Evolutionary conservation across 2,888 invertebrate species (phyloP).

Genomic region (Scaptomyza cyrtandrae): DNA sequence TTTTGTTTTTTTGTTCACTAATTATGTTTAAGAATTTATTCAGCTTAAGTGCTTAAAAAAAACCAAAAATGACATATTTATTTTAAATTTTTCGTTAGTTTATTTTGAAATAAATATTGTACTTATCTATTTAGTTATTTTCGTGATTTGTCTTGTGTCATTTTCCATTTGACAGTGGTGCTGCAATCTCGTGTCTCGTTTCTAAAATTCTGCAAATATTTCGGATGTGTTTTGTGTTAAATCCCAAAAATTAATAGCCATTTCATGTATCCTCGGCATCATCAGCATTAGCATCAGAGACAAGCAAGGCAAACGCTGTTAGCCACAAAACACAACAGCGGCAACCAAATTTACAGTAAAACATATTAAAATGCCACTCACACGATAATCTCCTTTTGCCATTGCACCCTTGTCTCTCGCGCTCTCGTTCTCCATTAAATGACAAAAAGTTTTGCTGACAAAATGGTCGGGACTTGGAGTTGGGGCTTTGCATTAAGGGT

Average conservation of each 20-base stretch:
- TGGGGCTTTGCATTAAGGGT: slow-evolving; percentile 22
- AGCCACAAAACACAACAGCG: slow-evolving; percentile 42
- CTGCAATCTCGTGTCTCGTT: slow-evolving; percentile 24
- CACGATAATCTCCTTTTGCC: slow-evolving; percentile 64
- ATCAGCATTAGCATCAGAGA: slow-evolving; percentile 19
- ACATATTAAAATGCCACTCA: slow-evolving; percentile 79
- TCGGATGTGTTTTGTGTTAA: slow-evolving; percentile 35
- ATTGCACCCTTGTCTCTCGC: slow-evolving; percentile 6
- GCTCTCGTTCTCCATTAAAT: slow-evolving; percentile 25
- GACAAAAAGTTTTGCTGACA: slow-evolving; percentile 59
- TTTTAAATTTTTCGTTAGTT: neutral
- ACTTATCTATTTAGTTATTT: neutral
- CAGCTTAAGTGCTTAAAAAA: neutral
- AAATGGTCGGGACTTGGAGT: slow-evolving; percentile 41
- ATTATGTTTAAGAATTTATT: neutral
- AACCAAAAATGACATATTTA: neutral
- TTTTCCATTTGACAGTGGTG: slow-evolving; percentile 18
- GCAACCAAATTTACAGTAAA: slow-evolving; percentile 59
- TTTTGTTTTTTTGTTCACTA: neutral
- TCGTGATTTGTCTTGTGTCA: neutral
- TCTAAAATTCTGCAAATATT: slow-evolving; percentile 31
- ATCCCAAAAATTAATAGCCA: slow-evolving; percentile 73
- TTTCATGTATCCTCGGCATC: slow-evolving; percentile 49
- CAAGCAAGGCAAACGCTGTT: slow-evolving; percentile 40
- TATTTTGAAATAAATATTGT: neutral